Percentiles rank a stretch among this genome's conserved stretches.
phyloP scores from a whole-genome alignment of 1,140 invertebrate species.

The Centruroides sculpturatus region DNA sequence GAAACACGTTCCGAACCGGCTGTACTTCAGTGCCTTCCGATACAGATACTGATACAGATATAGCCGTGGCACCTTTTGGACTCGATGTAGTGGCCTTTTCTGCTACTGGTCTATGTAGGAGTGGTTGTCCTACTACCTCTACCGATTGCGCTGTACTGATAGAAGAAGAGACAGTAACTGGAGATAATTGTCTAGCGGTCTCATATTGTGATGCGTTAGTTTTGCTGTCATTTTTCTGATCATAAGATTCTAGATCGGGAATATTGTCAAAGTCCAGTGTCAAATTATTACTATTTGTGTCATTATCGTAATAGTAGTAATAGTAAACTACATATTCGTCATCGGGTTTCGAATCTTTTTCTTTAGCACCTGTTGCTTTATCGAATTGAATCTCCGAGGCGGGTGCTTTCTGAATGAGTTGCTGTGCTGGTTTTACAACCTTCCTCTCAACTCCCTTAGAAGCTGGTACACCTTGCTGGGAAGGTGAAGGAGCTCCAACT shows the following conservation, averaged over 20 bases:
- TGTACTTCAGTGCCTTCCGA: not conserved
- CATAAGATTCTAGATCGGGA: conserved; percentile 11
- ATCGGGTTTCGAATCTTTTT: conserved; percentile 2
- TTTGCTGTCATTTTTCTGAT: not conserved
- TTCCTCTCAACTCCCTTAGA: not conserved
- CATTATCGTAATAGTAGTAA: conserved; percentile 15
- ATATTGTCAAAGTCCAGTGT: conserved; percentile 14
- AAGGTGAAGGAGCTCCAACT: not conserved
- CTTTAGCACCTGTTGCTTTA: conserved; percentile 1
- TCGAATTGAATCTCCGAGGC: conserved; percentile 9
- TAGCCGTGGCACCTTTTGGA: not conserved
- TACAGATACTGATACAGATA: not conserved
- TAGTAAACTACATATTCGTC: conserved; percentile 15
- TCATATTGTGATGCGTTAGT: not conserved
- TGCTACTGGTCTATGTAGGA: no score
- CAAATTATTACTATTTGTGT: conserved; percentile 5
- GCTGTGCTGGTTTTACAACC: not conserved
- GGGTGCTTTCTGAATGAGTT: conserved; percentile 4
- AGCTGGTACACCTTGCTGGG: no score
- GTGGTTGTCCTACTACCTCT: no score
- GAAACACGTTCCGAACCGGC: conserved; percentile 7
- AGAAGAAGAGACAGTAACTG: not conserved
- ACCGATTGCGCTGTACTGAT: no score
- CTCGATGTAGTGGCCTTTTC: no score
- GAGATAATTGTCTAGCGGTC: not conserved